phyloP scores from a whole-genome alignment of 1,140 invertebrate genomes.

The Mesaphorura yosii region DNA sequence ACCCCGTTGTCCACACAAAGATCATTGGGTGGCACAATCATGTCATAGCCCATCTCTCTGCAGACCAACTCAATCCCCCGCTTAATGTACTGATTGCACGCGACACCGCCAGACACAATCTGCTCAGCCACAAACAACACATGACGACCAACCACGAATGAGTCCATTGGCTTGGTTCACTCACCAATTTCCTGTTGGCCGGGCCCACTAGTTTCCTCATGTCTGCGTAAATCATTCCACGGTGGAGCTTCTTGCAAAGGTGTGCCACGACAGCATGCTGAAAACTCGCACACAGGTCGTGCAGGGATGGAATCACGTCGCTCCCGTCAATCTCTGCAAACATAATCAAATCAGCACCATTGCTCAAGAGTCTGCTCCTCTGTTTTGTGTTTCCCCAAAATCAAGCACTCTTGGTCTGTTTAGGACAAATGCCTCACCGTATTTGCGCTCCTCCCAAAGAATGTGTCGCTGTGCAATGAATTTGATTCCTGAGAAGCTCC shows the following conservation, averaged over 20 bases:
- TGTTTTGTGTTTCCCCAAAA: too few relatives aligned
- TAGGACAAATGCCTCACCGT: slow-evolving; percentile 39
- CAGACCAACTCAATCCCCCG: slow-evolving; percentile 56
- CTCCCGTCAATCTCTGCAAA: slow-evolving; percentile 46
- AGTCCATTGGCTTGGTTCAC: too few relatives aligned
- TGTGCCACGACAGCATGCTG: slow-evolving; percentile 63
- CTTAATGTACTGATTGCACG: slow-evolving; percentile 76
- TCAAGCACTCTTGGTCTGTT: neutral
- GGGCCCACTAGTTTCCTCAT: slow-evolving; percentile 24
- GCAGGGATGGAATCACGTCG: slow-evolving; percentile 60
- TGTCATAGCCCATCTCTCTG: slow-evolving; percentile 49
- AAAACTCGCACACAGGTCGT: slow-evolving; percentile 75
- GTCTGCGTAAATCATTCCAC: slow-evolving; percentile 65
- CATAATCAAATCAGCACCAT: slow-evolving; percentile 15
- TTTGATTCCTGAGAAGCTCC: slow-evolving; percentile 70
- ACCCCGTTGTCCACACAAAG: slow-evolving; percentile 95
- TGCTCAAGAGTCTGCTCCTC: neutral
- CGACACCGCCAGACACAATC: slow-evolving; percentile 91
- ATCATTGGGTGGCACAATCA: slow-evolving; percentile 63
- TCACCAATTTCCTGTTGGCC: slow-evolving; percentile 3
- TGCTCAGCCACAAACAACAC: slow-evolving; percentile 31
- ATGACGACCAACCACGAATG: neutral
- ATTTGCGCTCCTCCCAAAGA: slow-evolving; percentile 45
- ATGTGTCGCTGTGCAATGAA: slow-evolving; percentile 44
- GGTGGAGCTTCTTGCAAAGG: slow-evolving; percentile 63